phyloP scores from a whole-genome alignment of 2,888 invertebrate species.

The Calliopum simillimum region DNA sequence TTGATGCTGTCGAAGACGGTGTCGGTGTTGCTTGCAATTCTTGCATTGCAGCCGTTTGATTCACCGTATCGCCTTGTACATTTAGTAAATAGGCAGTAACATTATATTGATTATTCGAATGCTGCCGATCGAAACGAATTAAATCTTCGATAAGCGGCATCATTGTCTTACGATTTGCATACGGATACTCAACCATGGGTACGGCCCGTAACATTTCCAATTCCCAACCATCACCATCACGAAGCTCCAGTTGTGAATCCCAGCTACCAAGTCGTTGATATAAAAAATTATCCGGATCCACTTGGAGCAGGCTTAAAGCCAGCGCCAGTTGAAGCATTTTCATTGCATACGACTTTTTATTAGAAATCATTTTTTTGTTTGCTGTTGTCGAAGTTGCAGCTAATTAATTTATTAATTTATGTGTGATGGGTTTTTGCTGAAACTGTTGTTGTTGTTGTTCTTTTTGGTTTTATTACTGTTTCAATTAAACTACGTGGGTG shows the following conservation, averaged over 20 bases:
- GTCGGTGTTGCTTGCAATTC: constrained; percentile 54
- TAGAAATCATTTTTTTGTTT: constrained; percentile 74
- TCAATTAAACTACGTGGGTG: constrained; percentile 34
- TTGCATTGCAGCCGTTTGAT: constrained; percentile 60
- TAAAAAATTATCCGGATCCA: constrained; percentile 79
- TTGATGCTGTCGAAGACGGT: constrained; percentile 30
- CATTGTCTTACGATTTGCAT: constrained; percentile 66
- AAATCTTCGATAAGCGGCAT: constrained; percentile 67
- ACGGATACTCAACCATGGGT: constrained; percentile 64
- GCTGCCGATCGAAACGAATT: constrained; percentile 75
- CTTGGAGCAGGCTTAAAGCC: constrained; percentile 82
- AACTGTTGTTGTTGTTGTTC: constrained; percentile 36
- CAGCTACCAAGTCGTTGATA: constrained; percentile 70
- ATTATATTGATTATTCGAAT: constrained; percentile 68
- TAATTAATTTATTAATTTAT: constrained; percentile 32
- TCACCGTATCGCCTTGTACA: constrained; percentile 63
- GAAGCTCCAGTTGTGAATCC: constrained; percentile 62
- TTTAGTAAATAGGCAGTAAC: constrained; percentile 73
- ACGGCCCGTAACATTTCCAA: constrained; percentile 65
- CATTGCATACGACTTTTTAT: constrained; percentile 85
- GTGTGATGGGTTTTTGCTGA: constrained; percentile 35
- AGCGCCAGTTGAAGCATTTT: constrained; percentile 85
- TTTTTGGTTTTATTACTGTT: constrained; percentile 7
- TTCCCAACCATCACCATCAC: constrained; percentile 66
- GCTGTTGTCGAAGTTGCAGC: constrained; percentile 17